These are phyloP conservation scores for Syritta pipiens DNA, from an alignment of 2,888 invertebrate genomes.

Conservation along the genomic window DNA sequence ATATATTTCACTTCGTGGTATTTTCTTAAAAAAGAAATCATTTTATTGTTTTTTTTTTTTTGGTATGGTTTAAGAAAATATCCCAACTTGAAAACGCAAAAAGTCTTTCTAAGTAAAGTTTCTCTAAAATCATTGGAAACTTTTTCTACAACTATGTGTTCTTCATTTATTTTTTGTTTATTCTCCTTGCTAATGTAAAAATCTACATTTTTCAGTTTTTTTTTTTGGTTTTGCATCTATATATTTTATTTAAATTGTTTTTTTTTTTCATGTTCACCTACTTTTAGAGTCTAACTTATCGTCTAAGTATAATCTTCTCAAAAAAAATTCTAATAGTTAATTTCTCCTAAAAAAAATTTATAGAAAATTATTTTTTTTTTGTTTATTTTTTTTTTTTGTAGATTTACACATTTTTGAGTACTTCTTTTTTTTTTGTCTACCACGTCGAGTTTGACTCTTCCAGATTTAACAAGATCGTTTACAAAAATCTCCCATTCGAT, in stretches of 20 bases:
- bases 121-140: slow-evolving; percentile 64
- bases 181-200: slow-evolving; percentile 67
- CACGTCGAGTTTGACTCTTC: slow-evolving; percentile 63
- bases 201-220: slow-evolving; percentile 64
- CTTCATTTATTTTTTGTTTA: slow-evolving; percentile 22
- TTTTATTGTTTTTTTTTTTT: slow-evolving; percentile 36
- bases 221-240: slow-evolving; percentile 58
- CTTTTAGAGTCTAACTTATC: slow-evolving; percentile 71
- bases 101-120: slow-evolving; percentile 68
- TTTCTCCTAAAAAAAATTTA: slow-evolving; percentile 74
- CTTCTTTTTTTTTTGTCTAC: slow-evolving; percentile 70
- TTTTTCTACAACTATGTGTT: slow-evolving; percentile 55
- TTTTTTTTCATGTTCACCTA: slow-evolving; percentile 72
- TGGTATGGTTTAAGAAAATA: slow-evolving; percentile 54
- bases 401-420: slow-evolving; percentile 69
- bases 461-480: slow-evolving; percentile 63
- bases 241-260: slow-evolving; percentile 70
- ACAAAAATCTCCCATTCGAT: slow-evolving; percentile 54
- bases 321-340: slow-evolving; percentile 70
- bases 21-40: slow-evolving; percentile 66
- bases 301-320: slow-evolving; percentile 62
- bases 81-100: slow-evolving; percentile 61
- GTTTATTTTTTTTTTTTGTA: slow-evolving; percentile 69
- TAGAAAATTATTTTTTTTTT: slow-evolving; percentile 69
- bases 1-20: slow-evolving; percentile 58